These are phyloP conservation scores for Characodon lateralis DNA, from an alignment of 2,797 vertebrate species.

Conservation along the genomic window DNA sequence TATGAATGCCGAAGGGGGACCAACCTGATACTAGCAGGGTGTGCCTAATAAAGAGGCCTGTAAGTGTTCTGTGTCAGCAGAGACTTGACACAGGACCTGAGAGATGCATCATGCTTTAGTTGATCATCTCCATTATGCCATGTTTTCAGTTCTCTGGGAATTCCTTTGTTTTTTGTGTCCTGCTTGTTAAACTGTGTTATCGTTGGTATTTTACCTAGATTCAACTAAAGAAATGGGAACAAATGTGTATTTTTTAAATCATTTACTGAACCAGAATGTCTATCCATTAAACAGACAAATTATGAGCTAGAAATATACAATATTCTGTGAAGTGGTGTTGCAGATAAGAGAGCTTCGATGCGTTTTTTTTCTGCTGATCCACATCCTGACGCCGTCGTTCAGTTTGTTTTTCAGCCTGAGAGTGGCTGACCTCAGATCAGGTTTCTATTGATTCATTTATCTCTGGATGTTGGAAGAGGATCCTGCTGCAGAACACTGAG, in stretches of 20 bases:
- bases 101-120: no score
- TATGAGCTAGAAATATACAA: no score
- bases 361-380: background rate
- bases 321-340: background rate
- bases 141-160: background rate
- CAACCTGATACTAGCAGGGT: no score
- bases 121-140: background rate
- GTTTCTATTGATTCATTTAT: slow-evolving; percentile 51
- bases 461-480: slow-evolving; percentile 29
- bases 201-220: background rate
- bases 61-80: no score
- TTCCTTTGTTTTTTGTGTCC: background rate
- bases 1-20: no score
- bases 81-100: no score
- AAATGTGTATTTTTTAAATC: background rate
- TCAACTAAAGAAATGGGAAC: background rate
- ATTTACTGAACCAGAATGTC: background rate
- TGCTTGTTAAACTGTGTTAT: background rate
- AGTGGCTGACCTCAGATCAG: slow-evolving; percentile 27
- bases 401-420: slow-evolving; percentile 1
- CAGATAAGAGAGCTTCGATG: background rate
- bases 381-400: background rate
- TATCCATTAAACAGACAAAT: background rate
- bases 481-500: slow-evolving; percentile 16
- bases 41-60: no score